phyloP scores from a whole-genome alignment of 2,797 vertebrate species.

The Mallotus villosus region DNA sequence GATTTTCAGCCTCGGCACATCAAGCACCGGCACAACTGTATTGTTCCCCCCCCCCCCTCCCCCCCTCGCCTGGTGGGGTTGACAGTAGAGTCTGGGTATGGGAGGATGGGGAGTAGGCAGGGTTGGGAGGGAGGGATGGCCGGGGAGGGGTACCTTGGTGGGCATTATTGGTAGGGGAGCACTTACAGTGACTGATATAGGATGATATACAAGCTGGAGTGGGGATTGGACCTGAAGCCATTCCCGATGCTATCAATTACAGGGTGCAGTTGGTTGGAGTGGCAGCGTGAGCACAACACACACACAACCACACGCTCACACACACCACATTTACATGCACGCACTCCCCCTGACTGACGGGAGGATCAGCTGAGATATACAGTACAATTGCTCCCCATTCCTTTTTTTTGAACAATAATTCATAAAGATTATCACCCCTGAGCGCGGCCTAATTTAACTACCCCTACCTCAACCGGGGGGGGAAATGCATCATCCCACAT shows the following conservation, averaged over 20 bases:
- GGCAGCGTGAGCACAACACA: slow-evolving; percentile 23
- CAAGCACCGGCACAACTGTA: slow-evolving; percentile 65
- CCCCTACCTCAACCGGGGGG: slow-evolving; percentile 44
- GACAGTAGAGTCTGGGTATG: slow-evolving; percentile 45
- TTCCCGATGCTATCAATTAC: neutral
- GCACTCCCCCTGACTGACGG: slow-evolving; percentile 27
- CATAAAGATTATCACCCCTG: slow-evolving; percentile 61
- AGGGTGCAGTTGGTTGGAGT: neutral
- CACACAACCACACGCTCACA: slow-evolving; percentile 27
- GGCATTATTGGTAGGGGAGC: neutral
- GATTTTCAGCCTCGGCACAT: slow-evolving; percentile 77
- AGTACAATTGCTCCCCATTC: slow-evolving; percentile 19
- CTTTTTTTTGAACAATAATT: slow-evolving; percentile 55
- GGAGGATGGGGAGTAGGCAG: neutral
- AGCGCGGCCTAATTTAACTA: slow-evolving; percentile 55
- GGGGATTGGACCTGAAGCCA: neutral
- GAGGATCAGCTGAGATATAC: slow-evolving; percentile 44
- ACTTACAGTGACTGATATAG: neutral
- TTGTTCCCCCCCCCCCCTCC: slow-evolving; percentile 63
- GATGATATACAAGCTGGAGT: neutral
- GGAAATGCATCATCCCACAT: slow-evolving; percentile 47
- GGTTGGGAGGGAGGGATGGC: neutral
- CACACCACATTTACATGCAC: too few relatives aligned
- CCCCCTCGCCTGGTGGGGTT: slow-evolving; percentile 55
- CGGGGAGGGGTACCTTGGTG: slow-evolving; percentile 8